phyloP scores from a whole-genome alignment of 2,113 vertebrate species.

The Cochlearius cochlearius region DNA sequence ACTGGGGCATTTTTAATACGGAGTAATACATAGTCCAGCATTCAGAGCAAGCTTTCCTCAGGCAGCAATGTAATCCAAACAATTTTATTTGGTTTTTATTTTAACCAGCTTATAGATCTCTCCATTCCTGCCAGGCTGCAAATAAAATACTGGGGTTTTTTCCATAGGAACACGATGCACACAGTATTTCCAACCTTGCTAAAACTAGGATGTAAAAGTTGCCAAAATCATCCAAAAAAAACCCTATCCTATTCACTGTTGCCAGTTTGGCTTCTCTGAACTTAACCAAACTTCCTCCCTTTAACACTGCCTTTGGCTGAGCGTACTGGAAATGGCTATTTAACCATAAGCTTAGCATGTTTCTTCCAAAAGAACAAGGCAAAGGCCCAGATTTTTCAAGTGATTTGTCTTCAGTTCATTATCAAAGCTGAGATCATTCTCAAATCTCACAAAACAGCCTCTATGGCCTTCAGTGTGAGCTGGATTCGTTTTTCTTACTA shows the following conservation, averaged over 20 bases:
- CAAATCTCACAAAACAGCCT: background rate
- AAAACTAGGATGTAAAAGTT: background rate
- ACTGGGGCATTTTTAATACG: background rate
- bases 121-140: background rate
- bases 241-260: background rate
- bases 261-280: background rate
- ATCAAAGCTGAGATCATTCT: background rate
- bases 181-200: background rate
- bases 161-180: background rate
- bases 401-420: background rate
- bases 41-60: background rate
- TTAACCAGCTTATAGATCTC: background rate
- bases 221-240: background rate
- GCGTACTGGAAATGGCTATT: background rate
- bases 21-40: background rate
- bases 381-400: background rate
- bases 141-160: background rate
- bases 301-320: background rate
- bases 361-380: background rate
- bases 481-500: background rate
- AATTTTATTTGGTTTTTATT: background rate
- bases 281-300: background rate
- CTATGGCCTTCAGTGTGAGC: background rate
- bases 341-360: background rate
- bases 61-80: background rate